Base-by-base conservation (phyloP, 2,113 vertebrate genomes). In the Brachyhypopomus gauderio region DNA sequence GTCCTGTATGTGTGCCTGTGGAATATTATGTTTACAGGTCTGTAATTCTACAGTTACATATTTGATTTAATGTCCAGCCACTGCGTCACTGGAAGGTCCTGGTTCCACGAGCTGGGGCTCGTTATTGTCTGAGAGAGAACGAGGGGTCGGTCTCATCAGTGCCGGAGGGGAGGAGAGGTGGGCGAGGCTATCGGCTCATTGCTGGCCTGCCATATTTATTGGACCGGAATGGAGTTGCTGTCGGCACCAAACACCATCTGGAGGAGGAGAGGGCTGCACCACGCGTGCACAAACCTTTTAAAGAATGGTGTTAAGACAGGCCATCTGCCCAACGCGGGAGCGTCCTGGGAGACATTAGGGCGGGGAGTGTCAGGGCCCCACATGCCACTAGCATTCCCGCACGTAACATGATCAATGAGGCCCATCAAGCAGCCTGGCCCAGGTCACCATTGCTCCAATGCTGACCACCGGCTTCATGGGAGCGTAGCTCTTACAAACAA, bases 341-440 rank as follows among this genome's bases (percentile, higher is more conserved):
- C 72, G 88, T 80, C 84, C 22, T 71, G 87, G 89, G 90, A 91
- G 72, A 87, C 88, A 88, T 91, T 90, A 88, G 85, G 58, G 38
- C 67, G 80, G 88, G 78, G 79, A 74, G 85, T 81, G 75, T 83
- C 79, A 71, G 82, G 84, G 75, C 77, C 55, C 59, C 69, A 62
- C 73, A 72, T 59, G 83, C 83, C 85, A 78, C 64, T 88, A 87
- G 81, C 81, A 82, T 84, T 81, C 88, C 69, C 86, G 78, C 82
- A 81, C 81, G 73, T 78, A 80, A 78, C 69, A 41, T 90, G 92
- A 93, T 92, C 90, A 90, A 91, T 92, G 89, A 89, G 77, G 66
- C 78, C 86, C 88, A 88, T 91, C 89, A 89, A 79, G 67, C 56
- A 80, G 45, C 23, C 58, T 72, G 77, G 83, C 66, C n/a, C 75